Evolutionary conservation across 2,113 vertebrate genomes (phyloP).

Genomic region (Dendrocopos noguchii): DNA sequence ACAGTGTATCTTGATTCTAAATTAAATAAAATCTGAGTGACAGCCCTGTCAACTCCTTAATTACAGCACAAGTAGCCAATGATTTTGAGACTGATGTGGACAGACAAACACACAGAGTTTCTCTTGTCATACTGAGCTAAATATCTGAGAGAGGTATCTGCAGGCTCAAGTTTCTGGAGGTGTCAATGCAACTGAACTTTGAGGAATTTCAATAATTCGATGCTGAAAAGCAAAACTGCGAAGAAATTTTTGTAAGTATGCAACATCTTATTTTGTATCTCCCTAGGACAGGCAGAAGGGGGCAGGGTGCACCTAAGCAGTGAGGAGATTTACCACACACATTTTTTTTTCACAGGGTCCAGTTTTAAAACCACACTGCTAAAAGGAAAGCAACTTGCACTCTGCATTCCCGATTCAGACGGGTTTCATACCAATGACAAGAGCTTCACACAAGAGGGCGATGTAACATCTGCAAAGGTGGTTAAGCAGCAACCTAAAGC

Average conservation of each 20-base stretch:
- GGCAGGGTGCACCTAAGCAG: not conserved
- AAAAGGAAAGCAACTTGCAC: not conserved
- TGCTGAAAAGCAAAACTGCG: not conserved
- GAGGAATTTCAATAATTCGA: not conserved
- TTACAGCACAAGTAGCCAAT: not conserved
- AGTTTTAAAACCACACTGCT: not conserved
- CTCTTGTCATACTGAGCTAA: not conserved
- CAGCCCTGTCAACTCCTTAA: not conserved
- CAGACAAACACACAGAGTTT: not conserved
- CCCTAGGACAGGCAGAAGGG: not conserved
- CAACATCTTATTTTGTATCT: not conserved
- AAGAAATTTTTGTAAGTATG: not conserved
- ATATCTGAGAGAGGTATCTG: not conserved
- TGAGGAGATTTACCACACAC: rapidly evolving
- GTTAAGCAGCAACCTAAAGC: not conserved
- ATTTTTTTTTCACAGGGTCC: rapidly evolving
- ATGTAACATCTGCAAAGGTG: conserved; percentile 33
- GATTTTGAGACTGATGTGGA: not conserved
- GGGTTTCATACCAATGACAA: not conserved
- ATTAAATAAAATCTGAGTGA: not conserved
- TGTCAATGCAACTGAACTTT: not conserved
- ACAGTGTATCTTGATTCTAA: not conserved
- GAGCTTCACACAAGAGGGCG: conserved; percentile 74
- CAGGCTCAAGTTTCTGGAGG: not conserved
- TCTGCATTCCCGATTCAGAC: not conserved